phyloP scores from a whole-genome alignment of 2,113 vertebrate genomes.

The Pygoscelis adeliae region DNA sequence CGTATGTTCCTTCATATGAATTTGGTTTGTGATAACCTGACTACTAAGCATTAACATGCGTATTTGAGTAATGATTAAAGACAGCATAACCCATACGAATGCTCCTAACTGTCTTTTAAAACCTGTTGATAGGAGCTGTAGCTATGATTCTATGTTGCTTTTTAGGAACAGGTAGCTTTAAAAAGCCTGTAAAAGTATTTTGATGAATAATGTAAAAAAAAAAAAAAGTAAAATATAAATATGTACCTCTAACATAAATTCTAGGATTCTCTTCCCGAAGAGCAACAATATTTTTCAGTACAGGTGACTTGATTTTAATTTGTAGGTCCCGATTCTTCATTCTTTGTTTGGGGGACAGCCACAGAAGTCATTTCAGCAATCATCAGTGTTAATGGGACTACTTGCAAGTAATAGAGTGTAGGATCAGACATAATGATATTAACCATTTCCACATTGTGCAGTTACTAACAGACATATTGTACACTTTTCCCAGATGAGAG shows the following conservation, averaged over 20 bases:
- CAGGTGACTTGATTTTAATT: not conserved
- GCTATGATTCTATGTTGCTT: not conserved
- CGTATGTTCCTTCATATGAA: not conserved
- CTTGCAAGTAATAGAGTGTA: not conserved
- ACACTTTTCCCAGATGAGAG: not conserved
- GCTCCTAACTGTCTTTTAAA: not conserved
- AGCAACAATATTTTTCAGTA: not conserved
- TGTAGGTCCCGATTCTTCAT: not conserved
- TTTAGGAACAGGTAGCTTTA: not conserved
- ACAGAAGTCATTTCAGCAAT: not conserved
- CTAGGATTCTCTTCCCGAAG: not conserved
- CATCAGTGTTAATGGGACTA: not conserved
- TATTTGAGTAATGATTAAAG: not conserved
- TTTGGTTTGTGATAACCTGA: not conserved
- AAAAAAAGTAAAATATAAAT: not conserved
- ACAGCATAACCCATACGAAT: not conserved
- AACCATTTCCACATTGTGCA: not conserved
- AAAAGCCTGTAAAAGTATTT: not conserved
- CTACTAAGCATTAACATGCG: not conserved
- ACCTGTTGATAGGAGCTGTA: not conserved
- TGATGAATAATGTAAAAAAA: not conserved
- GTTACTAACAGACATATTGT: not conserved
- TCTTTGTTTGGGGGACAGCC: not conserved
- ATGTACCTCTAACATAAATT: not conserved
- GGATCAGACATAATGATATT: not conserved